These are phyloP conservation scores for Aulostomus chinensis DNA, from an alignment of 2,797 vertebrate genomes.

Conservation along the genomic window DNA sequence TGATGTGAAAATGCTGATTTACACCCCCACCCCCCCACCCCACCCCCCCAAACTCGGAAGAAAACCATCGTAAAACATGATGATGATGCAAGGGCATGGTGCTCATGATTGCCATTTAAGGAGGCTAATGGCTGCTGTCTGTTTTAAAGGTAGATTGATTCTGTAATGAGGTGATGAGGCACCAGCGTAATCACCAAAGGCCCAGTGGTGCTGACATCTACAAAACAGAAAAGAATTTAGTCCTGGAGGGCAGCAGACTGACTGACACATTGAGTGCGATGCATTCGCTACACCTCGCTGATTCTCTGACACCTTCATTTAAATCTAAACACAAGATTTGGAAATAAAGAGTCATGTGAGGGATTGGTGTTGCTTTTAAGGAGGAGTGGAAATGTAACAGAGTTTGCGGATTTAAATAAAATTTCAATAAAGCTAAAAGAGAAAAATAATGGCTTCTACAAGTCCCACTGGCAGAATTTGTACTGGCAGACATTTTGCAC, in stretches of 20 bases:
- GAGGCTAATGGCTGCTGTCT: constrained; percentile 48
- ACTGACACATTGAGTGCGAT: constrained; percentile 38
- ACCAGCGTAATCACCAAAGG: constrained; percentile 46
- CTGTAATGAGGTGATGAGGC: constrained; percentile 60
- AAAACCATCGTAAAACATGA: constrained; percentile 37
- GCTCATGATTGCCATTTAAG: constrained; percentile 49
- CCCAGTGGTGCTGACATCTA: constrained; percentile 58
- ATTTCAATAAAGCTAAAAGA: constrained; percentile 65
- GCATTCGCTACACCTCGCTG: constrained; percentile 12
- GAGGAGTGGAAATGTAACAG: constrained; percentile 40
- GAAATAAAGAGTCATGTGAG: constrained; percentile 44
- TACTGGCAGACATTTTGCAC: constrained; percentile 55
- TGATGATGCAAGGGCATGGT: constrained; percentile 41
- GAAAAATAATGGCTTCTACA: constrained; percentile 62
- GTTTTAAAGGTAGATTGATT: constrained; percentile 62
- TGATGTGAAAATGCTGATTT: constrained; percentile 31
- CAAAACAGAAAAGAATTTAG: constrained; percentile 46
- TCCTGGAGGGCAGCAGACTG: constrained; percentile 29
- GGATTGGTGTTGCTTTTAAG: constrained; percentile 43
- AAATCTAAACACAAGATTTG: background rate
- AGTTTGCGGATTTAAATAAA: constrained; percentile 53
- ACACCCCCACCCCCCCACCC: background rate
- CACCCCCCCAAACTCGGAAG: background rate
- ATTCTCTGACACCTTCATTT: constrained; percentile 15
- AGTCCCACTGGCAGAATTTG: constrained; percentile 62